Evolutionary conservation across 92 coral and sea anemone genomes (phyloP), one percentile per base, ranked within the genome.

Genomic region (Zoanthus solanderi): DNA sequence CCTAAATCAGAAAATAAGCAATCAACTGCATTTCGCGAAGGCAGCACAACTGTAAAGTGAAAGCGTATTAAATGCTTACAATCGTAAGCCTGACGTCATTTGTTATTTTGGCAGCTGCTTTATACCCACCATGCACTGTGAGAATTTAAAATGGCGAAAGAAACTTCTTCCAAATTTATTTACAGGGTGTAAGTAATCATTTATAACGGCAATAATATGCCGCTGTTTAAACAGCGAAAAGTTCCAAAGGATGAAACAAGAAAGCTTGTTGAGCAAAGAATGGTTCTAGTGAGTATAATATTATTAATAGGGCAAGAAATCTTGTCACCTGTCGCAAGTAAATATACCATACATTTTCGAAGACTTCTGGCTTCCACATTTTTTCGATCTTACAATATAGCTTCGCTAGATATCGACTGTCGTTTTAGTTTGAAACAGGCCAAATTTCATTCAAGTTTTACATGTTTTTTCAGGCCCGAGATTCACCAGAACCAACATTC

Each of bases 401-500:
- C 30, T 23, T n/a, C 1, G 5, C 9, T 63, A 16, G 1, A 3
- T 4, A 6, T 17, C 28, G 69, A 63, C 6, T 63, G 10, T 16
- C n/a, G 7, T 8, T n/a, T 17, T 63, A 63, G 7, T 3, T 4
- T 58, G n/a, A 16, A 63, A 5, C 17, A 1, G 23, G 29, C 5
- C 9, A 63, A 30, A 31, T 69, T 69, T 69, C 31, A 69, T 69
- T 15, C 17, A 6, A 31, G 31, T 14, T 31, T 78, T 28, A 18
- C 34, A n/a, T 71, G 16, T n/a, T 72, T n/a, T 47, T 6, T 56
- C 34, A 97, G 99, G 99, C 97, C 12, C 89, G 90, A 68, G 98
- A 97, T 54, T 96, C 98, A 53, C 99, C 99, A 9, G 99, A 97
- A 67, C 90, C 96, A 34, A 87, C 98, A 14, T 93, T 97, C 84